Conservation (phyloP, 2,113 vertebrate species). For the Python bivittatus region DNA sequence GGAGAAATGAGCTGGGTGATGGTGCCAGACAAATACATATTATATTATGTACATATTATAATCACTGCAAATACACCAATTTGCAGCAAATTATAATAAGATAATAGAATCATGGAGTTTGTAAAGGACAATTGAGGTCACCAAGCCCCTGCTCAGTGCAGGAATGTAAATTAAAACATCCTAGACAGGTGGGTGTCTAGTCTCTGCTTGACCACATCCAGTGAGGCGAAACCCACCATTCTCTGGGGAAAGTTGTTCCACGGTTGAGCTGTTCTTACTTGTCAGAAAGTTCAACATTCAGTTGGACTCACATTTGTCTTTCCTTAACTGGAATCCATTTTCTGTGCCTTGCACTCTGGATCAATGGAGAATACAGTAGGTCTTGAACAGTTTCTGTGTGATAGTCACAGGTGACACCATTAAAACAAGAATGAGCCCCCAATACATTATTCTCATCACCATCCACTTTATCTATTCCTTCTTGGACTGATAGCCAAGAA, state of each 20-base stretch:
- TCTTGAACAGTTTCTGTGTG: neutral
- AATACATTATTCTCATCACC: neutral
- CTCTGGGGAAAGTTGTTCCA: neutral
- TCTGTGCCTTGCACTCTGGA: neutral
- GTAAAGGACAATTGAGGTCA: neutral
- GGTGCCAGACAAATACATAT: neutral
- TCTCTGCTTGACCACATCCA: neutral
- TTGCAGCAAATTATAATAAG: neutral
- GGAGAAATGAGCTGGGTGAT: neutral
- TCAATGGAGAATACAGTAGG: neutral
- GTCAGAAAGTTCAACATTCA: neutral
- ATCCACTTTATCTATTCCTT: neutral
- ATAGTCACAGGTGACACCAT: neutral
- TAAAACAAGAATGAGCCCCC: neutral
- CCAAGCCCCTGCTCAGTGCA: neutral
- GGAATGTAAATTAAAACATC: neutral
- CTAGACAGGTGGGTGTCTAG: neutral
- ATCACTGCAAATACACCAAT: neutral
- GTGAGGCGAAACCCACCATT: neutral
- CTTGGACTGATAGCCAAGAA: neutral
- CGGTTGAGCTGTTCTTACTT: neutral
- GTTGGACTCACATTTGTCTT: neutral
- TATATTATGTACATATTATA: too few species aligned
- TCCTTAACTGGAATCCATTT: neutral
- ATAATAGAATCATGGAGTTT: neutral